Conservation (phyloP, 2,888 invertebrate genomes). For the Hirtodrosophila histrioides region DNA sequence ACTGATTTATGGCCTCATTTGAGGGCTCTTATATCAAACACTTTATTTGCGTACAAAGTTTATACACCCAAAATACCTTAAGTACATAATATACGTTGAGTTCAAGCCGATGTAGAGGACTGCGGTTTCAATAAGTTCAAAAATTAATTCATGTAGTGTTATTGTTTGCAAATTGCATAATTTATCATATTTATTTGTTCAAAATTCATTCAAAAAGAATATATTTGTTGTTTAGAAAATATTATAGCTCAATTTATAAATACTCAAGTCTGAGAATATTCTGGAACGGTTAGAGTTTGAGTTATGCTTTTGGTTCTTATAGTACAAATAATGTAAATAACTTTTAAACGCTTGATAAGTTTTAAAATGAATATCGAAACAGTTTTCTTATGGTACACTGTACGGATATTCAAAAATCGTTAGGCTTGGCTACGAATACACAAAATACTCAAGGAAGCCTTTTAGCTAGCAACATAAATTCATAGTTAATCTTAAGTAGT, state of each 20-base stretch:
- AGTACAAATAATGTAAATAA: constrained; percentile 4
- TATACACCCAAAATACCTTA: too few relatives aligned
- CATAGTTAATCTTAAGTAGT: constrained; percentile 10
- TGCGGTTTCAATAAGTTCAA: too few relatives aligned
- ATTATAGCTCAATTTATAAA: constrained; percentile 26
- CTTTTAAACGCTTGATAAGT: not conserved
- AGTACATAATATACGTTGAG: too few relatives aligned
- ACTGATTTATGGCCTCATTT: too few relatives aligned
- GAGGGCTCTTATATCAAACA: too few relatives aligned
- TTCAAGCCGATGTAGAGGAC: too few relatives aligned
- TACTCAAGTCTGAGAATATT: constrained; percentile 37
- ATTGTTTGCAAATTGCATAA: constrained; percentile 1
- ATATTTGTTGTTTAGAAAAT: constrained; percentile 16
- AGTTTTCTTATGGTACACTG: too few relatives aligned
- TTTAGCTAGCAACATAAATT: constrained; percentile 10
- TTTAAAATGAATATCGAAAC: too few relatives aligned
- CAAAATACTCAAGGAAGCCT: constrained; percentile 12
- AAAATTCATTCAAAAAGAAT: constrained; percentile 29
- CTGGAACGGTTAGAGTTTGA: constrained; percentile 53
- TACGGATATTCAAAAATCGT: too few relatives aligned
- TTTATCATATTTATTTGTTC: constrained; percentile 28
- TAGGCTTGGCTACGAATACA: not conserved
- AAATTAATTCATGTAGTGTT: not conserved
- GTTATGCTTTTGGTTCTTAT: constrained; percentile 13
- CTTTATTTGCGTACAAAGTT: too few relatives aligned